Evolutionary conservation across 2,797 vertebrate species (phyloP), one percentile per base, ranked within the genome.

Genomic region (Enteromius unitaeniatus): DNA sequence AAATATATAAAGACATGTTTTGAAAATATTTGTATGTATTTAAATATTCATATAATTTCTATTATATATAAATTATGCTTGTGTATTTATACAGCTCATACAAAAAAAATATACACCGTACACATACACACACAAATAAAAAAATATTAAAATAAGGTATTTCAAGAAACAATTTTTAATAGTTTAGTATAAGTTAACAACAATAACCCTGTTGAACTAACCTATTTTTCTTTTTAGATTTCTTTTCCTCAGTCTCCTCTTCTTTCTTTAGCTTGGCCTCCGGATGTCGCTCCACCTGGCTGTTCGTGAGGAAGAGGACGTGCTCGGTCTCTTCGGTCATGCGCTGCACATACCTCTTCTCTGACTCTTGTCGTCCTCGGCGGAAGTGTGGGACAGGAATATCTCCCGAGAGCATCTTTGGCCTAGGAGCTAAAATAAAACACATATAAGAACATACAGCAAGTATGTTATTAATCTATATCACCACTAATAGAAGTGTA

Each of bases 181-280:
- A 3, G 14, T 31, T 64, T 19, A 31, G 15, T 64, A 9, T 31
- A 8, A 64, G 15, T 31, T 8, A 64, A 17, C 3, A 1, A 34
- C 17, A 64, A 64, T 9, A 64, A 64, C 28, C 62, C 28, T 17
- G 62, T 19, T 19, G 28, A 65, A 65, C 97, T 94, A 91, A 99
- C 98, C 95, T 93, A 87, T 94, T 97, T 90, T 96, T 98, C 55
- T 93, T 96, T 64, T 93, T 90, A 0, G 97, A 95, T 86, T 94
- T 96, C 40, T 90, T 83, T 72, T 87, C 89, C 64, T 87, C 87
- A 2, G 84, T 86, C 3, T 1, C 87, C 68, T 95, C 94, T 68
- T 89, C 94, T 86, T 96, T 89, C 37, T 92, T 89, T 0, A 0
- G 83, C 8, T 92, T 92, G 78, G 86, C 91, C 92, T 99, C 98